Conservation (phyloP, 2,797 vertebrate species). For the Crocidura indochinensis region DNA sequence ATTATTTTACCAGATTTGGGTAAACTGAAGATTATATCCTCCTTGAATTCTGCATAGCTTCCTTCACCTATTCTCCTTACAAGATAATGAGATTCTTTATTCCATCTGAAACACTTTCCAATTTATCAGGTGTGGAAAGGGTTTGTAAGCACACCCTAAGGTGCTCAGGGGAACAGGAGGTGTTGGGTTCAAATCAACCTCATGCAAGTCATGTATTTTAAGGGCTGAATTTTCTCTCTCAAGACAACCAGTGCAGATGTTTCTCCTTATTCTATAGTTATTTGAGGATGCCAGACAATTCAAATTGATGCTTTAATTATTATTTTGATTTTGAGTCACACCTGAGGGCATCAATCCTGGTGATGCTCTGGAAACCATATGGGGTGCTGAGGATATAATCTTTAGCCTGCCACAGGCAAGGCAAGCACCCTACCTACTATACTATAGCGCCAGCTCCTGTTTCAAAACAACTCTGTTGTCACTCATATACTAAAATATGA, state of each 20-base stretch:
- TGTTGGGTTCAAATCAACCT: too few species aligned
- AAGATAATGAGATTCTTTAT: neutral
- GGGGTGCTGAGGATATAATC: too few species aligned
- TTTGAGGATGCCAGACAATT: neutral
- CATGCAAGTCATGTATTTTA: too few species aligned
- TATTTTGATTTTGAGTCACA: too few species aligned
- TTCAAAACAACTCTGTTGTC: neutral
- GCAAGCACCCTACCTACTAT: too few species aligned
- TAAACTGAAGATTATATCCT: neutral
- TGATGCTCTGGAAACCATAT: too few species aligned
- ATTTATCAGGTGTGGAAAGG: neutral
- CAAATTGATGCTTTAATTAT: constrained; percentile 8
- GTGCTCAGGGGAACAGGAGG: too few species aligned
- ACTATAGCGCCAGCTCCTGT: too few species aligned
- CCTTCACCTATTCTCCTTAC: neutral
- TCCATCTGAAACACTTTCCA: neutral
- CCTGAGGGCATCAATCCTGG: too few species aligned
- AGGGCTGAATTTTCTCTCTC: constrained; percentile 8
- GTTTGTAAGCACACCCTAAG: neutral
- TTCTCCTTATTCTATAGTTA: neutral
- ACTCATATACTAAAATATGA: neutral
- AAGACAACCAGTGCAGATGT: neutral
- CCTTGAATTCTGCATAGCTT: neutral
- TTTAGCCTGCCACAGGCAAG: too few species aligned
- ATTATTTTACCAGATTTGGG: neutral